Evolutionary conservation across 1,140 invertebrate species (phyloP).

Genomic region (Pissodes strobi): DNA sequence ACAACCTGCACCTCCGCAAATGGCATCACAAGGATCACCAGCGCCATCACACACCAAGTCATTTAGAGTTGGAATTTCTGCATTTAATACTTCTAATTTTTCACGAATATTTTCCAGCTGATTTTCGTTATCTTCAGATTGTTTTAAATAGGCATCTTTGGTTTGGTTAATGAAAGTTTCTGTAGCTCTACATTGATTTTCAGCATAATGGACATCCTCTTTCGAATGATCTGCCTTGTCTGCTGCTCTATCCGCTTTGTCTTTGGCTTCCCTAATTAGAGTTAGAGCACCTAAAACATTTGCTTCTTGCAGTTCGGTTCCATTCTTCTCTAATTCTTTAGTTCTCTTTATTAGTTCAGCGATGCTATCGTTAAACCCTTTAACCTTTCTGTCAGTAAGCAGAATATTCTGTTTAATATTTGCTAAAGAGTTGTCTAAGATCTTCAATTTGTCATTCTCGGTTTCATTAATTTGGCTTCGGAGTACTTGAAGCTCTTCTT

Average conservation of each 20-base stretch:
- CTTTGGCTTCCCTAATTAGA: conserved; percentile 79
- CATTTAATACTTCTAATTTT: conserved; percentile 69
- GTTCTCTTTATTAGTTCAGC: conserved; percentile 76
- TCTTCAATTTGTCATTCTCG: conserved; percentile 62
- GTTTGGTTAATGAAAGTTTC: conserved; percentile 78
- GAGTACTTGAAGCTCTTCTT: conserved; percentile 57
- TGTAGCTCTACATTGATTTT: conserved; percentile 79
- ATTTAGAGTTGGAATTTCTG: conserved; percentile 83
- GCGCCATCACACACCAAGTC: conserved; percentile 80
- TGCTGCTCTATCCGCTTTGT: conserved; percentile 69
- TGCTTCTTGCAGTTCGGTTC: conserved; percentile 89
- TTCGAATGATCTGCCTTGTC: conserved; percentile 67
- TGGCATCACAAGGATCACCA: conserved; percentile 82
- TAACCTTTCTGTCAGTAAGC: conserved; percentile 76
- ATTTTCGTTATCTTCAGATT: conserved; percentile 70
- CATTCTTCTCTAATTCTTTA: conserved; percentile 77
- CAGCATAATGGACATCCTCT: conserved; percentile 71
- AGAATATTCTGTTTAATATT: conserved; percentile 78
- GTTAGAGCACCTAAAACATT: conserved; percentile 94
- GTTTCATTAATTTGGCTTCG: conserved; percentile 59
- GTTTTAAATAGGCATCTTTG: conserved; percentile 69
- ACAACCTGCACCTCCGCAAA: conserved; percentile 95
- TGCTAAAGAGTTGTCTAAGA: conserved; percentile 68
- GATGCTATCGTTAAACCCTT: conserved; percentile 73
- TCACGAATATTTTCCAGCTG: conserved; percentile 67